Conservation (phyloP, 2,888 invertebrate genomes). For the Cabera pusaria region DNA sequence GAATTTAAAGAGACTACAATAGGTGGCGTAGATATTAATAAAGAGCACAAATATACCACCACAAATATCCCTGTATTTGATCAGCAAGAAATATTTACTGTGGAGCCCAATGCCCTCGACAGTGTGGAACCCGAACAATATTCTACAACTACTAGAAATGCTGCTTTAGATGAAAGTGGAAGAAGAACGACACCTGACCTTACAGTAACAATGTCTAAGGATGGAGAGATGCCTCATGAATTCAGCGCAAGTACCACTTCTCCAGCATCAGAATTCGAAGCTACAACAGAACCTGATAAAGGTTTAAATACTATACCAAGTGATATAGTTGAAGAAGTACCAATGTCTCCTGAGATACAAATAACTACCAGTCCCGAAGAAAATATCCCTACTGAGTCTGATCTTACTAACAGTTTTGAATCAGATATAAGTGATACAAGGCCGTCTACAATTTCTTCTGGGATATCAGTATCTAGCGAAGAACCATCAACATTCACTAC, state of each 20-base stretch:
- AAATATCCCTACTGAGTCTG: slow-evolving; percentile 31
- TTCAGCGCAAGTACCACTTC: slow-evolving; percentile 30
- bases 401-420: slow-evolving; percentile 8
- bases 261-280: slow-evolving; percentile 6
- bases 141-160: slow-evolving; percentile 4
- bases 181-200: slow-evolving; percentile 31
- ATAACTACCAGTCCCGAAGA: slow-evolving; percentile 30
- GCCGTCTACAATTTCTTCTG: slow-evolving; percentile 26
- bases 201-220: slow-evolving; percentile 3
- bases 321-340: slow-evolving; percentile 41
- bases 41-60: slow-evolving; percentile 4
- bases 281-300: slow-evolving; percentile 46
- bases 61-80: slow-evolving; percentile 14
- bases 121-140: slow-evolving; percentile 10
- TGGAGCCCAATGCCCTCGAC: slow-evolving; percentile 6
- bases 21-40: slow-evolving; percentile 4
- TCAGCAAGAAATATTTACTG: slow-evolving; percentile 8
- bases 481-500: slow-evolving; percentile 38
- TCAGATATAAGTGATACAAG: slow-evolving; percentile 11
- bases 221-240: not conserved
- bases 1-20: slow-evolving; percentile 3
- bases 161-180: slow-evolving; percentile 30
- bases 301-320: slow-evolving; percentile 57
- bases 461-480: slow-evolving; percentile 30
- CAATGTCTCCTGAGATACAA: slow-evolving; percentile 30